Evolutionary conservation across 2,888 invertebrate species (phyloP).

Genomic region (Gisinianus flammeolus): DNA sequence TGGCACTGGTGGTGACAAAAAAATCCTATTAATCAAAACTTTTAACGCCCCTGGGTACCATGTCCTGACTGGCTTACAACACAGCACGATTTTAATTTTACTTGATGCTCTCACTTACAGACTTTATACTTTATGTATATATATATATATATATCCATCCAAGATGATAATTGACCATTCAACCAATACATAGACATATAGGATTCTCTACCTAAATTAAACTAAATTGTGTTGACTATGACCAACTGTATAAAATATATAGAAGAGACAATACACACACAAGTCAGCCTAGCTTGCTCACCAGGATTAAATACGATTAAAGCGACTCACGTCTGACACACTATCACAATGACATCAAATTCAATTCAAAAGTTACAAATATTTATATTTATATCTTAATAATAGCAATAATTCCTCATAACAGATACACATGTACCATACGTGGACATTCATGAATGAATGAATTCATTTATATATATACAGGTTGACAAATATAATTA

Average conservation of each 20-base stretch:
- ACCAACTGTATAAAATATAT: neutral
- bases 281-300: too few species aligned
- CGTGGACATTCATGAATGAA: too few species aligned
- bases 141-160: neutral
- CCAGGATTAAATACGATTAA: too few species aligned
- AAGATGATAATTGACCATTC: neutral
- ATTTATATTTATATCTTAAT: too few species aligned
- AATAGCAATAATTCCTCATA: too few species aligned
- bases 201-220: neutral
- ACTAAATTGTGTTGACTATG: neutral
- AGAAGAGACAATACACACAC: neutral
- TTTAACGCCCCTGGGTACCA: slow-evolving; percentile 20
- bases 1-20: slow-evolving; percentile 5
- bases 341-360: too few species aligned
- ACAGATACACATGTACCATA: too few species aligned
- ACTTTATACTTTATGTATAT: slow-evolving; percentile 3
- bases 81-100: slow-evolving; percentile 20
- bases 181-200: neutral
- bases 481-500: too few species aligned
- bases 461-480: too few species aligned
- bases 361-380: too few species aligned
- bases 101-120: slow-evolving; percentile 14
- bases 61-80: slow-evolving; percentile 18
- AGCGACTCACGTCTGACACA: too few species aligned
- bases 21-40: neutral